phyloP scores from a whole-genome alignment of 1,140 invertebrate genomes.

The Vanessa atalanta region DNA sequence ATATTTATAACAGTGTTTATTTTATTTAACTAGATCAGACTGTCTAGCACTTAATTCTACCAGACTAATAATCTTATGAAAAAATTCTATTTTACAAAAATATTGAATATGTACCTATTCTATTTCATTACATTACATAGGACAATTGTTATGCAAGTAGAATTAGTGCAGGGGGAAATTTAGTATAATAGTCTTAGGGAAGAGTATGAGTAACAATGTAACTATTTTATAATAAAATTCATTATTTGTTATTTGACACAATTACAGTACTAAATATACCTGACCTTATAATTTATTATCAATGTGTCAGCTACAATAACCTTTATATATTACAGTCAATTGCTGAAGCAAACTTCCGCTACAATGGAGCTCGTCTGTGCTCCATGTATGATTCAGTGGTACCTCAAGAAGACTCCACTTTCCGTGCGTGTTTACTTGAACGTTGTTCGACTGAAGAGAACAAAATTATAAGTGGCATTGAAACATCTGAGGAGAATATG shows the following conservation, averaged over 20 bases:
- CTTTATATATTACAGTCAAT: constrained; percentile 78
- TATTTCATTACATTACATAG: too few relatives aligned
- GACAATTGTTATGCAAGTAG: too few relatives aligned
- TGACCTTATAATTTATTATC: too few relatives aligned
- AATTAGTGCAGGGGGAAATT: too few relatives aligned
- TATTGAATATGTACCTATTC: neutral
- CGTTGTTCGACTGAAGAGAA: constrained; percentile 75
- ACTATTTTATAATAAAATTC: too few relatives aligned
- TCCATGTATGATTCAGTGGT: constrained; percentile 82
- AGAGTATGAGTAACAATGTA: too few relatives aligned
- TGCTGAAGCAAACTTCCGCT: constrained; percentile 84
- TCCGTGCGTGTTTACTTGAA: constrained; percentile 79
- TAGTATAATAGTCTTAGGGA: too few relatives aligned
- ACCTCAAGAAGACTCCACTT: constrained; percentile 76
- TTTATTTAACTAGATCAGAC: neutral
- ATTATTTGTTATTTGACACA: neutral
- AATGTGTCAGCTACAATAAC: too few relatives aligned
- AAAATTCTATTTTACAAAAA: neutral
- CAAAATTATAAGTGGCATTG: constrained; percentile 73
- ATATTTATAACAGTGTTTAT: constrained; percentile 2
- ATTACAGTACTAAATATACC: neutral
- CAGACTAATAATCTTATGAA: neutral
- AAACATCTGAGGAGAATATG: constrained; percentile 75
- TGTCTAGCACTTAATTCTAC: neutral
- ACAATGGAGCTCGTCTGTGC: constrained; percentile 84